Evolutionary conservation across 2,113 vertebrate species (phyloP).

Genomic region (Erinaceus europaeus): DNA sequence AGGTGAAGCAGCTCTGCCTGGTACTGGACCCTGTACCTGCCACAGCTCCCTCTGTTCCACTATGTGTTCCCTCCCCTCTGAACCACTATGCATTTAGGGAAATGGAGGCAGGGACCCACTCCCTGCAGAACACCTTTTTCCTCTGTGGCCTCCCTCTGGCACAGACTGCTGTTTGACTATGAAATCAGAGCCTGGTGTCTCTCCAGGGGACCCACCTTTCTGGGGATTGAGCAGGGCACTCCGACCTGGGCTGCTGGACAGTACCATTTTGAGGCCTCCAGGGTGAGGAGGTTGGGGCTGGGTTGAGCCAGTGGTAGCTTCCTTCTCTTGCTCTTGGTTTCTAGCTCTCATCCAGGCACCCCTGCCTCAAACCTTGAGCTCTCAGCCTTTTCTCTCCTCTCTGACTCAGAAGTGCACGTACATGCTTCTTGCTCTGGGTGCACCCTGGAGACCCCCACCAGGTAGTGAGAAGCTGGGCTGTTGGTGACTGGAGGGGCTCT

Average conservation of each 20-base stretch:
- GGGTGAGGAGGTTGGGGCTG: background rate
- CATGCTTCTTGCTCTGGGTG: no score
- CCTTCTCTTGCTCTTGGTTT: background rate
- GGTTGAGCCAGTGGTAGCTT: background rate
- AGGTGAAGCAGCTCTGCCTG: background rate
- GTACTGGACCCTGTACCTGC: background rate
- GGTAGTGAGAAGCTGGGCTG: background rate
- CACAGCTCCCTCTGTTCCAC: no score
- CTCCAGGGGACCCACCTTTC: background rate
- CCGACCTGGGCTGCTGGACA: background rate
- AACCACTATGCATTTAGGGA: background rate
- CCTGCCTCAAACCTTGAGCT: background rate
- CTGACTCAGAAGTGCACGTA: no score
- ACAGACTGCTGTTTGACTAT: background rate
- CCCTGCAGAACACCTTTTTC: background rate
- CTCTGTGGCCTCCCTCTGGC: background rate
- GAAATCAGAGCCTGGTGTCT: conserved; percentile 22
- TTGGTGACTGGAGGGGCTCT: background rate
- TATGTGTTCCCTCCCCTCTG: background rate
- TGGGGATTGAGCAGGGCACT: background rate
- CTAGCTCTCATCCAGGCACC: background rate
- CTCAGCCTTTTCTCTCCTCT: no score
- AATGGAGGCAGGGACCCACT: background rate
- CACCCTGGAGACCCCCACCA: no score
- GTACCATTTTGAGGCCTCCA: background rate